Evolutionary conservation across 2,888 invertebrate species (phyloP), one percentile per base, ranked within the genome.

Genomic region (Drosophila sordidula): DNA sequence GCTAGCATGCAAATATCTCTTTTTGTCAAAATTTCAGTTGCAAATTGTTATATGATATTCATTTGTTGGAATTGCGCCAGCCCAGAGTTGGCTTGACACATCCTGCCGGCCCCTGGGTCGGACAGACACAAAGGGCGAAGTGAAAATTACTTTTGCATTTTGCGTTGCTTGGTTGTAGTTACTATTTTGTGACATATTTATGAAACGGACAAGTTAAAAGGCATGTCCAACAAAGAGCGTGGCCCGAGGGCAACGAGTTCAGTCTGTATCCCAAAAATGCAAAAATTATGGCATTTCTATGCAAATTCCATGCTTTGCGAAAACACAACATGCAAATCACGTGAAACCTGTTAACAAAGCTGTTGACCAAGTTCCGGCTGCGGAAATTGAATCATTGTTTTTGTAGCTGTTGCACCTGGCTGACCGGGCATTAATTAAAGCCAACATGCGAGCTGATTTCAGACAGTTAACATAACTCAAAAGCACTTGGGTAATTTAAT

Each of bases 361-460:
- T 54, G 67, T 72, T 63, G 62, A 41, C 26, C 25, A 46, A 41
- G 62, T 77, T 80, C 70, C 83, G 74, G 25, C 39, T 41, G 34
- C 73, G 86, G 85, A 78, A 78, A 82, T 81, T 87, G 59, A 79
- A 73, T 64, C 79, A 73, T 76, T 78, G 72, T 70, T 57, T 54
- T 52, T 16, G 16, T 62, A 51, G 65, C 50, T 42, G 58, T 52
- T 63, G 71, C 49, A 55, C 47, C 51, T 64, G 16, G 29, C 41
- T 49, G 49, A 26, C 36, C 32, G 49, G 45, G 61, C 36, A 12
- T 52, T 63, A 78, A 78, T 78, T 80, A 78, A 70, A 78, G 50
- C 50, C 45, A 67, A 70, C 82, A 76, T 73, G 88, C 67, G 54
- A 80, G 47, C 57, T 52, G 73, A 66, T 66, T 47, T 55, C 29